phyloP scores from a whole-genome alignment of 2,888 invertebrate genomes.

The Ceratothoa steindachneri region DNA sequence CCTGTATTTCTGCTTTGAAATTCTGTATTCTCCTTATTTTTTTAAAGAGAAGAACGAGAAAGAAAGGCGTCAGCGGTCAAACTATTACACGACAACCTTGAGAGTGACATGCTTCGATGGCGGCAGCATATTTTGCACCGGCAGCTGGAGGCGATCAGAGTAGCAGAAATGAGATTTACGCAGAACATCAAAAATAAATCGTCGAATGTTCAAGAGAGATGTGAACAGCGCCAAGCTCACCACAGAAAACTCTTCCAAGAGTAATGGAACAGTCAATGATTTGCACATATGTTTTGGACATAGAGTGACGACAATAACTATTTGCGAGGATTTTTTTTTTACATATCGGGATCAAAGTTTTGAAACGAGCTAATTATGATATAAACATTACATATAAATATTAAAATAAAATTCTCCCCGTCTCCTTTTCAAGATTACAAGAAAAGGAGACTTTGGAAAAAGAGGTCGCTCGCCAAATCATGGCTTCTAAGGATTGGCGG shows the following conservation, averaged over 20 bases:
- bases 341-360: too few relatives aligned
- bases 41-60: not conserved
- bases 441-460: not conserved
- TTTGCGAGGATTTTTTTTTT: too few relatives aligned
- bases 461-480: not conserved
- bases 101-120: slow-evolving; percentile 42
- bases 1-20: too few relatives aligned
- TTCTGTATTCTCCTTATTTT: not conserved
- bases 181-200: slow-evolving; percentile 24
- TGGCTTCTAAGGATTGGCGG: not conserved
- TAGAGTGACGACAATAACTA: too few relatives aligned
- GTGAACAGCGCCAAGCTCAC: not conserved
- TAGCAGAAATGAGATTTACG: slow-evolving; percentile 29
- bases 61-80: slow-evolving; percentile 7
- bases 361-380: too few relatives aligned
- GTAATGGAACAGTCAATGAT: too few relatives aligned
- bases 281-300: too few relatives aligned
- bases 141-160: slow-evolving; percentile 25
- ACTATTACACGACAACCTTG: slow-evolving; percentile 30
- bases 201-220: not conserved
- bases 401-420: not conserved
- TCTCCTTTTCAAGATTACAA: not conserved
- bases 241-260: not conserved
- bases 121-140: slow-evolving; percentile 33
- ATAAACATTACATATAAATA: too few relatives aligned